Percentiles rank a stretch among this genome's conserved stretches.
Evolutionary conservation across 2,113 vertebrate species (phyloP).

Genomic region (Datnioides undecimradiatus): DNA sequence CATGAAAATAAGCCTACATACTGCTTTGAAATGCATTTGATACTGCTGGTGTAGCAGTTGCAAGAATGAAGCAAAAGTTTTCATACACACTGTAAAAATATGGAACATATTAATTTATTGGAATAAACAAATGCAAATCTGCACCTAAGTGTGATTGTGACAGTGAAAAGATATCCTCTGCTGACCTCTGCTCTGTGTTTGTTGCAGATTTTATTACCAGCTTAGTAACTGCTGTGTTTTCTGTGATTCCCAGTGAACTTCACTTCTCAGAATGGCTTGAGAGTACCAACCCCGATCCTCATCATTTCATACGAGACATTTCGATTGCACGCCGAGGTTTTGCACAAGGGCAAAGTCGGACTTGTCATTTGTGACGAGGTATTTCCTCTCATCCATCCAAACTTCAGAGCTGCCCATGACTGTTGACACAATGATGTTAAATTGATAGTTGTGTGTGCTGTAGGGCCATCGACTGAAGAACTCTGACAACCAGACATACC

Average conservation of each 20-base stretch:
- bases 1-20: too few species aligned
- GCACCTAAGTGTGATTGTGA: too few species aligned
- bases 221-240: neutral
- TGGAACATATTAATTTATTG: too few species aligned
- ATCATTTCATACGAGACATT: slow-evolving; percentile 99
- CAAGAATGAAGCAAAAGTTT: too few species aligned
- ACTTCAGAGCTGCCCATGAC: neutral
- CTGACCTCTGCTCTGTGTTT: too few species aligned
- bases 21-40: too few species aligned
- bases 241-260: slow-evolving; percentile 86
- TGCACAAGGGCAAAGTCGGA: slow-evolving; percentile 92
- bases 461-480: slow-evolving; percentile 98
- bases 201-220: too few species aligned
- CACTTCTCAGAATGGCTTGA: slow-evolving; percentile 90
- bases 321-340: slow-evolving; percentile 89
- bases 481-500: slow-evolving; percentile 98
- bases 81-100: too few species aligned
- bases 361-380: slow-evolving; percentile 98
- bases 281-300: slow-evolving; percentile 92
- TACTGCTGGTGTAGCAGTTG: too few species aligned
- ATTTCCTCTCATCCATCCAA: neutral
- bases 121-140: too few species aligned
- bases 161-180: too few species aligned
- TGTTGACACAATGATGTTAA: neutral
- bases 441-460: neutral